Conservation (phyloP, 2,113 vertebrate genomes). For the Taxidea taxus region DNA sequence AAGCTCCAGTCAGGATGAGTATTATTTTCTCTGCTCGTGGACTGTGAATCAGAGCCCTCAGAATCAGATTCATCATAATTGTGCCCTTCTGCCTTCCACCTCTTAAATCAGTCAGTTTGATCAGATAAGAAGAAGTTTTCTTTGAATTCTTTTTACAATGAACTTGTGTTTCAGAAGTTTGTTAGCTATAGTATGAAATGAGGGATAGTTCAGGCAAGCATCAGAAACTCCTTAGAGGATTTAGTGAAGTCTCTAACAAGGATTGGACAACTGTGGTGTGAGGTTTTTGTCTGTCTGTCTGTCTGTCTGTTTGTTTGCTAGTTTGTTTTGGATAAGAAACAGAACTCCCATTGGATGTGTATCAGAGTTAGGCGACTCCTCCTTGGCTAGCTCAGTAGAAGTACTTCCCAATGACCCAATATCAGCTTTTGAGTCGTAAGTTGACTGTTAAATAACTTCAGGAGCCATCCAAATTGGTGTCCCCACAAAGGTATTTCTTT, state of each 20-base stretch:
- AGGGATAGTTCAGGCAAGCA: constrained; percentile 93
- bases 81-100: constrained; percentile 95
- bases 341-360: constrained; percentile 96
- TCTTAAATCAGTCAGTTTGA: constrained; percentile 92
- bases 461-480: constrained; percentile 39
- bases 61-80: constrained; percentile 94
- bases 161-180: constrained; percentile 90
- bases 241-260: constrained; percentile 93
- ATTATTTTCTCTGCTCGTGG: constrained; percentile 91
- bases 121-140: constrained; percentile 89
- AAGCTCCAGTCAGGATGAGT: constrained; percentile 93
- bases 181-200: constrained; percentile 88
- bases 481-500: constrained; percentile 94
- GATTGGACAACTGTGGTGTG: constrained; percentile 86
- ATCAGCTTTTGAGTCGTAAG: constrained; percentile 95
- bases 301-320: no score
- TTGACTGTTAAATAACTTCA: constrained; percentile 78
- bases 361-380: constrained; percentile 93
- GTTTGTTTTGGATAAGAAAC: constrained; percentile 89
- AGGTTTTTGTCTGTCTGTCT: constrained; percentile 80
- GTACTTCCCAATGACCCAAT: constrained; percentile 96
- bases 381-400: constrained; percentile 94
- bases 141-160: constrained; percentile 88
- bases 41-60: constrained; percentile 92
- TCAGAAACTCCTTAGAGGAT: constrained; percentile 95